Evolutionary conservation across 2,797 vertebrate genomes (phyloP), one percentile per base, ranked within the genome.

Genomic region (Pitangus sulphuratus): DNA sequence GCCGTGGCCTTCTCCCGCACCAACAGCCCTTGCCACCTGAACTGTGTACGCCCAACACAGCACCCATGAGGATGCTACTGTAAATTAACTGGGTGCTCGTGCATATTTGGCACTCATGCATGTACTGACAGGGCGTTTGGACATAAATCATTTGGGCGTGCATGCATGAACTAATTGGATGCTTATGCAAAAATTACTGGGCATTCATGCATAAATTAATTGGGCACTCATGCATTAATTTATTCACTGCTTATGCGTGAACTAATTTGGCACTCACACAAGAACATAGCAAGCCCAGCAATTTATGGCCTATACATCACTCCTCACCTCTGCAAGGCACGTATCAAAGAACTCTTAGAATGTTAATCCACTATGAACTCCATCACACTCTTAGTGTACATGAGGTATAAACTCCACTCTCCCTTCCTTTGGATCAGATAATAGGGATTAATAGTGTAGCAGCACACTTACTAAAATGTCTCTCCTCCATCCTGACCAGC

Each of bases 121-220:
- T 54, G 39, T 35, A 48, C 31, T 66, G 25, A 37, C 8, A 33
- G 10, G 16, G 8, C 64, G 64, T 64, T 87, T 57, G 22, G 44
- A 37, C 50, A 53, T 40, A 42, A 71, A 45, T 66, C 62, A 76
- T 58, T 62, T 21, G 48, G 50, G 68, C 8, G 17, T 40, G 48
- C 60, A 82, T 85, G 66, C 76, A 83, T 58, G 35, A 80, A 71
- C 22, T 68, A n/a, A 53, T 48, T 24, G 53, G 21, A 37, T 62
- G n/a, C 39, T 91, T 58, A 58, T 76, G 62, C 77, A 83, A 44
- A 86, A 85, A 65, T 85, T 56, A 56, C 9, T 83, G 42, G 19
- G 42, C 33, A 44, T 47, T 91, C 51, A 78, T 89, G 71, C 76
- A 85, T 80, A 2, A 71, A 84, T 74, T 65, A 58, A 56, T 25